These are phyloP conservation scores for Phoeniculus purpureus DNA, from an alignment of 2,797 vertebrate genomes.

Conservation along the genomic window DNA sequence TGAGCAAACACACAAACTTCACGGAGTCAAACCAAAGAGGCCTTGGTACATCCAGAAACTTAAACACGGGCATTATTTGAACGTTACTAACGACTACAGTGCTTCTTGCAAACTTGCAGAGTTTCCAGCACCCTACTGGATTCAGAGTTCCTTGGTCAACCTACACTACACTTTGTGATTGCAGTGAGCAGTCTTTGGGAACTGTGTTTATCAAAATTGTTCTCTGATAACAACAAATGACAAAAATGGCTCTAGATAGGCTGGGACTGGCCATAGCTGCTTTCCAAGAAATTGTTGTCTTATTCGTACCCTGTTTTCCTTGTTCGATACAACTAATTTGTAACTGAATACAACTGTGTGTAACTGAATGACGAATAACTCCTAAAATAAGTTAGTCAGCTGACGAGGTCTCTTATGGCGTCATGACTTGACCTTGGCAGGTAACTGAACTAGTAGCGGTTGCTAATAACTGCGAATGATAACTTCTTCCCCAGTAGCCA, in stretches of 20 bases:
- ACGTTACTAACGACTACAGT: neutral
- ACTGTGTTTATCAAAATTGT: neutral
- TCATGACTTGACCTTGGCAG: neutral
- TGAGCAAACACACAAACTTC: slow-evolving; percentile 67
- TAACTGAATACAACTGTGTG: neutral
- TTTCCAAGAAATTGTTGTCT: neutral
- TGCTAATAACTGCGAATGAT: neutral
- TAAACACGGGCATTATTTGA: neutral
- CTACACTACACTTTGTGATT: neutral
- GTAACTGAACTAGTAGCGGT: neutral
- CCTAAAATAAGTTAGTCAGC: neutral
- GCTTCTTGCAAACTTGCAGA: neutral
- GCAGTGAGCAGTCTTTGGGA: neutral
- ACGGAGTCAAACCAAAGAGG: slow-evolving; percentile 24
- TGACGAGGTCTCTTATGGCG: neutral
- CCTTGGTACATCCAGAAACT: slow-evolving; percentile 17
- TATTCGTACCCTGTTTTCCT: neutral
- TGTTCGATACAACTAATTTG: neutral
- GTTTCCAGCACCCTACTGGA: neutral
- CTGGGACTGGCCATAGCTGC: neutral
- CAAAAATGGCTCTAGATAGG: neutral
- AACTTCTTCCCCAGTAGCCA: neutral
- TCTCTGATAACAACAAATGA: neutral
- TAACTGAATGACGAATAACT: neutral
- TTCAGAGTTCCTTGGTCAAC: neutral